These are phyloP conservation scores for Lasioglossum marginatum DNA, from an alignment of 2,888 invertebrate species.

Conservation along the genomic window DNA sequence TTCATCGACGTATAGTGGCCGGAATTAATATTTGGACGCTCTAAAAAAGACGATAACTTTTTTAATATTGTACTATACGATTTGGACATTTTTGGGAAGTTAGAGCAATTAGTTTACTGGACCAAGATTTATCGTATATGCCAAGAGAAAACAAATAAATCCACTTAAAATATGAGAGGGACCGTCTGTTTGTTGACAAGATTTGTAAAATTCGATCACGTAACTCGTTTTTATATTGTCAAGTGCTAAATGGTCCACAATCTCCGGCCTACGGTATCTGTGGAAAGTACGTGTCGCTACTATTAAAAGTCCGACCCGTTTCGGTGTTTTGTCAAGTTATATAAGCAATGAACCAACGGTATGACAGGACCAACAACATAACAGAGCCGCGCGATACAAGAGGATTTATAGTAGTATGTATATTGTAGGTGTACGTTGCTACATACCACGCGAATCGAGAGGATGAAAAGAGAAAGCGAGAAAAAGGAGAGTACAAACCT, in stretches of 20 bases:
- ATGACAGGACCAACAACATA: slow-evolving; percentile 15
- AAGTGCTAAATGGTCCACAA: neutral
- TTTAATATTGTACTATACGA: too few relatives aligned
- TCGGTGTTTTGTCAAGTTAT: slow-evolving; percentile 35
- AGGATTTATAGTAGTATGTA: slow-evolving; percentile 40
- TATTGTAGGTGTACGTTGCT: slow-evolving; percentile 33
- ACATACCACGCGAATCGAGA: slow-evolving; percentile 30
- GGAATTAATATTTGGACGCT: too few relatives aligned
- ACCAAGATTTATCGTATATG: too few relatives aligned
- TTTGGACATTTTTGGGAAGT: too few relatives aligned
- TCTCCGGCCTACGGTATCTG: neutral
- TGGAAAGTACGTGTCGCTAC: neutral
- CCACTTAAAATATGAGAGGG: neutral
- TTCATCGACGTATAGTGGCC: too few relatives aligned
- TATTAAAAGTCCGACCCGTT: slow-evolving; percentile 31
- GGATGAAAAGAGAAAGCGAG: slow-evolving; percentile 54
- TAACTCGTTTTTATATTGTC: slow-evolving; percentile 24
- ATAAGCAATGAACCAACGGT: slow-evolving; percentile 22
- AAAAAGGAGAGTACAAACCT: slow-evolving; percentile 41
- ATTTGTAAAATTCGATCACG: slow-evolving; percentile 19
- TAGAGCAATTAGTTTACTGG: too few relatives aligned
- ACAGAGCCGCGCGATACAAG: slow-evolving; percentile 6
- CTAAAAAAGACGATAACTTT: too few relatives aligned
- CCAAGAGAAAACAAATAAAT: neutral
- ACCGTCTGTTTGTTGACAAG: neutral